Conservation (phyloP, 2,888 invertebrate species). For the Phoenoteleia sp. region DNA sequence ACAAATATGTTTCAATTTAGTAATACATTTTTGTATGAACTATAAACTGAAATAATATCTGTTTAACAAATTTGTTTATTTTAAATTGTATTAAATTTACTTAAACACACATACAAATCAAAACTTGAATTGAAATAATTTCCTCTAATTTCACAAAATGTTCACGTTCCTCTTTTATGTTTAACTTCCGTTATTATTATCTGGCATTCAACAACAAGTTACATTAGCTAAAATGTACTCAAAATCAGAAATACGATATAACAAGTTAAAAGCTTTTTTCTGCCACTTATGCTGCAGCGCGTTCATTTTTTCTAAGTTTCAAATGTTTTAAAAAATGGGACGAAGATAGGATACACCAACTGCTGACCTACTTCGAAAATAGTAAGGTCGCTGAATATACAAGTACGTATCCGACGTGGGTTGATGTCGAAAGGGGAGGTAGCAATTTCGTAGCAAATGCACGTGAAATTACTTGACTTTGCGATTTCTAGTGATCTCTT, state of each 20-base stretch:
- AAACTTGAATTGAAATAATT: not conserved
- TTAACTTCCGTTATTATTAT: not conserved
- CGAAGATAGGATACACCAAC: constrained; percentile 51
- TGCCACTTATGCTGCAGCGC: constrained; percentile 32
- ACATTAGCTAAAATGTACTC: constrained; percentile 40
- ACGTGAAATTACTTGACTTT: constrained; percentile 41
- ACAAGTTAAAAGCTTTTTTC: constrained; percentile 61
- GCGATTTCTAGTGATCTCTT: constrained; percentile 38
- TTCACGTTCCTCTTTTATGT: not conserved
- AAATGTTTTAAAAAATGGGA: constrained; percentile 64
- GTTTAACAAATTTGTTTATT: too few species aligned
- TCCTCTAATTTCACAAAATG: not conserved
- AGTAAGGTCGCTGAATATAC: constrained; percentile 56
- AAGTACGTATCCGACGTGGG: constrained; percentile 46
- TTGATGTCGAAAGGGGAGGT: constrained; percentile 16
- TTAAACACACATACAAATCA: too few species aligned
- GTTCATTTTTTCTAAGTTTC: constrained; percentile 45
- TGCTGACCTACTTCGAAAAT: constrained; percentile 61
- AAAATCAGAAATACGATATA: constrained; percentile 48
- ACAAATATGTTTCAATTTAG: too few species aligned
- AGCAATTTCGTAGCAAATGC: constrained; percentile 46
- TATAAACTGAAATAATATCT: too few species aligned
- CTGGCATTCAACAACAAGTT: constrained; percentile 24
- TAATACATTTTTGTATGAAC: too few species aligned
- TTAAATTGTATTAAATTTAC: too few species aligned